Evolutionary conservation across 1,140 invertebrate species (phyloP).

Genomic region (Pygmarrhopalites habei): DNA sequence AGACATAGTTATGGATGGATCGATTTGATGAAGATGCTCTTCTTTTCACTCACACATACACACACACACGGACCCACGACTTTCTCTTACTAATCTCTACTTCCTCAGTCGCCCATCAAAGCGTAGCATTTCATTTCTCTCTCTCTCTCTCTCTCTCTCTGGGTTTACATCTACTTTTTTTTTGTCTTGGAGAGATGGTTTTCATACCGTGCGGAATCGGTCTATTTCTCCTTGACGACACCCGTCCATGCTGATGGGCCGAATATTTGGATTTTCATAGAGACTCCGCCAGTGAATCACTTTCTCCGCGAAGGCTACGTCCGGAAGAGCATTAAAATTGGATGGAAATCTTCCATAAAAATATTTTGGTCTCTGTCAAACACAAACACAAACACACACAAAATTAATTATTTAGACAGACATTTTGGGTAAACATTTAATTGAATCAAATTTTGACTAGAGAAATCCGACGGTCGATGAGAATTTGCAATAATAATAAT

Average conservation of each 20-base stretch:
- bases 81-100: background rate
- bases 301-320: constrained; percentile 22
- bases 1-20: no score
- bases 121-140: background rate
- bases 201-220: constrained; percentile 19
- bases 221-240: constrained; percentile 10
- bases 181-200: no score
- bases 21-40: constrained; percentile 15
- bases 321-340: constrained; percentile 28
- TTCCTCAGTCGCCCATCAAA: background rate
- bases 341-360: constrained; percentile 29
- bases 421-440: background rate
- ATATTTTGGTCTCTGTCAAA: constrained; percentile 28
- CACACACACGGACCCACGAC: background rate
- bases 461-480: background rate
- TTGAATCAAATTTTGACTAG: background rate
- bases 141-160: background rate
- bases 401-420: background rate
- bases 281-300: constrained; percentile 14
- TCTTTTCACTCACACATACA: background rate
- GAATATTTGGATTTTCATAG: constrained; percentile 24
- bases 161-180: no score
- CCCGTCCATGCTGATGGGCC: constrained; percentile 21
- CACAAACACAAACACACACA: background rate
- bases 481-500: background rate